Percentiles rank a stretch among this genome's conserved stretches.
Evolutionary conservation across 1,140 invertebrate genomes (phyloP).

Genomic region (Scaptomyza hsui): DNA sequence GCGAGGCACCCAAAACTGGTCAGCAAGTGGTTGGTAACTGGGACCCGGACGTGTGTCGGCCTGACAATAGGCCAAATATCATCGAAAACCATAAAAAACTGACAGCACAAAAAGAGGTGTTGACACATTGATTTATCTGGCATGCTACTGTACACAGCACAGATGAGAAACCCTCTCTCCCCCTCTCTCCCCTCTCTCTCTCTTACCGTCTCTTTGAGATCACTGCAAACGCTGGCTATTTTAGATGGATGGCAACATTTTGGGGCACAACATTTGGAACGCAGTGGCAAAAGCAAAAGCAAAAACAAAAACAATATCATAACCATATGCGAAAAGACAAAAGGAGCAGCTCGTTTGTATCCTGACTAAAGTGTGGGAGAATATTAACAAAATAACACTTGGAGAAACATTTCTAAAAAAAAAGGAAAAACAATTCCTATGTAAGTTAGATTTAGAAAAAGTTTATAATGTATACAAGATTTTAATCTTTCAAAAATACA

Average conservation of each 20-base stretch:
- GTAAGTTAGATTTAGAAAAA: too few relatives aligned
- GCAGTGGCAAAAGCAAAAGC: background rate
- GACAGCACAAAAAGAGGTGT: conserved; percentile 84
- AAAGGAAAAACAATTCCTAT: too few relatives aligned
- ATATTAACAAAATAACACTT: background rate
- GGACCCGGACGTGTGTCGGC: conserved; percentile 57
- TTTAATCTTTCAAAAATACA: background rate
- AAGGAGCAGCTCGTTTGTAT: background rate
- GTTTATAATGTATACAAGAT: too few relatives aligned
- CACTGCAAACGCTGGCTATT: conserved; percentile 22
- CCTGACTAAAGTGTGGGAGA: background rate
- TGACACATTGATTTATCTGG: conserved; percentile 84
- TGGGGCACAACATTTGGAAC: conserved; percentile 1
- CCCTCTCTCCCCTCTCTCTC: too few relatives aligned
- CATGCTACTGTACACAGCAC: conserved; percentile 83
- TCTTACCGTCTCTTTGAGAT: background rate
- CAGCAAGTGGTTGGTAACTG: conserved; percentile 33
- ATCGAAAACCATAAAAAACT: conserved; percentile 84
- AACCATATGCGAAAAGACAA: conserved; percentile 27
- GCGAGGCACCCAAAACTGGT: conserved; percentile 47
- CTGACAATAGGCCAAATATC: conserved; percentile 84
- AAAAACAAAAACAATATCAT: conserved; percentile 75
- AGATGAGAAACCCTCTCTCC: conserved; percentile 49
- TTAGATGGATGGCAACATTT: conserved; percentile 57
- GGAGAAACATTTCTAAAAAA: background rate